Evolutionary conservation across 2,888 invertebrate species (phyloP).

Genomic region (Hypomecis punctinalis): DNA sequence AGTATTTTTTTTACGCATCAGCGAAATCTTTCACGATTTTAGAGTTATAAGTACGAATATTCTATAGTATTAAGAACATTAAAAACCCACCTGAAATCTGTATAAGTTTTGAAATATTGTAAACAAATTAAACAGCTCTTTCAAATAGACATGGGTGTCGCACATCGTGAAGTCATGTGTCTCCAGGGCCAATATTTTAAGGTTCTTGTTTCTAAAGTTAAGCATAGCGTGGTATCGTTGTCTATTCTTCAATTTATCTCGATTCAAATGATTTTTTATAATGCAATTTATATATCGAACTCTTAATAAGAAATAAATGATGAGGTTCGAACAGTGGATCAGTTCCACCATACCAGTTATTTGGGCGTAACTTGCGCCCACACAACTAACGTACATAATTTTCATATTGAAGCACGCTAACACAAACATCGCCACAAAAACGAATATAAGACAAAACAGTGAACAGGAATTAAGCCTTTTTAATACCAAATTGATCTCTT

Average conservation of each 20-base stretch:
- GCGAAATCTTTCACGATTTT: too few relatives aligned
- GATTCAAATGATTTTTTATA: constrained; percentile 56
- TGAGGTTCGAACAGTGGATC: constrained; percentile 52
- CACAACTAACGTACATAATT: too few relatives aligned
- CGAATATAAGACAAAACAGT: constrained; percentile 38
- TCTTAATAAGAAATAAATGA: constrained; percentile 58
- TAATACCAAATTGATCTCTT: constrained; percentile 46
- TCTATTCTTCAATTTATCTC: constrained; percentile 21
- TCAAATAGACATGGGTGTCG: constrained; percentile 53
- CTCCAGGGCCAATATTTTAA: constrained; percentile 52
- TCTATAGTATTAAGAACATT: too few relatives aligned
- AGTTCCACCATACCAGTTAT: constrained; percentile 57
- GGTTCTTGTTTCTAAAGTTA: constrained; percentile 20
- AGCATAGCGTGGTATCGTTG: constrained; percentile 7
- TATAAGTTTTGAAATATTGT: too few relatives aligned
- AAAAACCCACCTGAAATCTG: not conserved
- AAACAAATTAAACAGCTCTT: too few relatives aligned
- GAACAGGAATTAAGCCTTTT: constrained; percentile 44
- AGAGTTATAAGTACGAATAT: too few relatives aligned
- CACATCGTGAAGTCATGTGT: constrained; percentile 54
- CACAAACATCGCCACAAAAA: constrained; percentile 34
- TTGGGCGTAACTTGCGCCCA: constrained; percentile 46
- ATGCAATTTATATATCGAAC: constrained; percentile 61
- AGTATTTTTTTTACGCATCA: too few relatives aligned
- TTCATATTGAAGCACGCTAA: too few relatives aligned